These are phyloP conservation scores for Tachysurus fulvidraco DNA, from an alignment of 2,113 vertebrate genomes.

Conservation along the genomic window DNA sequence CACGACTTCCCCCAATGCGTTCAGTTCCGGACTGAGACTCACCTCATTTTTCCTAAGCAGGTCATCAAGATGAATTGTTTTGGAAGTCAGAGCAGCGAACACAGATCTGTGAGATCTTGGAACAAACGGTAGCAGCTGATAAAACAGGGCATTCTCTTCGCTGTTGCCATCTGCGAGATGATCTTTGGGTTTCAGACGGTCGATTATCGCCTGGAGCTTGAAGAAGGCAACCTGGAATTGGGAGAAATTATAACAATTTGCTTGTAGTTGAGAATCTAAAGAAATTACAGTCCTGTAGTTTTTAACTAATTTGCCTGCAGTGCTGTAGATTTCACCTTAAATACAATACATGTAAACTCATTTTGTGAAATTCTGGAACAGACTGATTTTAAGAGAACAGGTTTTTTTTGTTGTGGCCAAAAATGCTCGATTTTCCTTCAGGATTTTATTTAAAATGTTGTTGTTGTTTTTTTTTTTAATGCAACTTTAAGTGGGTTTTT, in stretches of 20 bases:
- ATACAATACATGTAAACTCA: neutral
- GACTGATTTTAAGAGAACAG: too few species aligned
- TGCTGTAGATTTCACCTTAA: too few species aligned
- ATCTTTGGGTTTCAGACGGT: constrained; percentile 17
- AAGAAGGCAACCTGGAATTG: constrained; percentile 56
- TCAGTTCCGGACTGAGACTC: neutral
- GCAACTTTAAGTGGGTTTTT: too few species aligned
- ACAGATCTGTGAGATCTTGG: constrained; percentile 35
- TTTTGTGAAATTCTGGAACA: too few species aligned
- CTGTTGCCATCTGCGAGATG: neutral
- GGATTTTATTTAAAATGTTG: too few species aligned
- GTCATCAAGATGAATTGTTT: constrained; percentile 34
- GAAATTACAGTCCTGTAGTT: neutral
- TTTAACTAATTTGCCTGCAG: too few species aligned
- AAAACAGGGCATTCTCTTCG: constrained; percentile 14
- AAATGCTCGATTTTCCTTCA: too few species aligned
- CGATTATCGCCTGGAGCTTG: constrained; percentile 53
- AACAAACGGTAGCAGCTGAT: constrained; percentile 8
- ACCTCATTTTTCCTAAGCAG: constrained; percentile 42
- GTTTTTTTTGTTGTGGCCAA: too few species aligned
- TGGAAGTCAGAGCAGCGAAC: neutral
- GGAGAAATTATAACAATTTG: neutral
- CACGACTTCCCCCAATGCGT: too few species aligned
- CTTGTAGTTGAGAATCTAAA: constrained; percentile 5
- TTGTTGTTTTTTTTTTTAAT: too few species aligned